These are phyloP conservation scores for Apodemia mormo DNA, from an alignment of 2,888 invertebrate genomes.

Conservation along the genomic window DNA sequence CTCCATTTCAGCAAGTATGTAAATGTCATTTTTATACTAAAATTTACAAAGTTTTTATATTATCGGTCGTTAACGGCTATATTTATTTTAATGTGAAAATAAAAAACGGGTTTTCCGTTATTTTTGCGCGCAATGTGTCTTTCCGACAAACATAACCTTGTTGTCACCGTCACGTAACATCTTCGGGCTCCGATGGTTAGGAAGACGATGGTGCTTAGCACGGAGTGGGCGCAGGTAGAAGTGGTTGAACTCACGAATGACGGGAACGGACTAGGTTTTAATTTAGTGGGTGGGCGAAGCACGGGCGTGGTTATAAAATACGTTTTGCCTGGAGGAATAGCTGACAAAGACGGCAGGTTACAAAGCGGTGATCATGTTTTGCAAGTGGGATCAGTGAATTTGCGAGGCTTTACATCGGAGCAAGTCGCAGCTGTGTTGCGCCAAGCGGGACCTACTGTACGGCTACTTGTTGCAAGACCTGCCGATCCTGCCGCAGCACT, in stretches of 20 bases:
- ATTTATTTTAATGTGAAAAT: slow-evolving; percentile 43
- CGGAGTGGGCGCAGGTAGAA: slow-evolving; percentile 99
- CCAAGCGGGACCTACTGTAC: slow-evolving; percentile 90
- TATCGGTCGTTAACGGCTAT: slow-evolving; percentile 43
- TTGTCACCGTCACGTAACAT: slow-evolving; percentile 70
- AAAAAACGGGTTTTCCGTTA: slow-evolving; percentile 40
- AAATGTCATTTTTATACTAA: slow-evolving; percentile 76
- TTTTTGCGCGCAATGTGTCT: slow-evolving; percentile 49
- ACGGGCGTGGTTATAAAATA: slow-evolving; percentile 99
- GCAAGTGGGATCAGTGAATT: slow-evolving; percentile 96
- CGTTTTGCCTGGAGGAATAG: slow-evolving; percentile 97
- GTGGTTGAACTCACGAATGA: slow-evolving; percentile 98
- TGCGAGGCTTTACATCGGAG: slow-evolving; percentile 98
- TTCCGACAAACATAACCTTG: slow-evolving; percentile 63
- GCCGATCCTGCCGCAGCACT: slow-evolving; percentile 93
- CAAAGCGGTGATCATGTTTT: slow-evolving; percentile 99
- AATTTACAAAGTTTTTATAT: slow-evolving; percentile 54
- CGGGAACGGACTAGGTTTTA: slow-evolving; percentile 98
- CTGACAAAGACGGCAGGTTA: slow-evolving; percentile 96
- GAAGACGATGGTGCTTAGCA: slow-evolving; percentile 91
- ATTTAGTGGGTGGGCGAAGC: slow-evolving; percentile 98
- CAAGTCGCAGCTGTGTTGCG: slow-evolving; percentile 88
- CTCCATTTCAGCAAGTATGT: slow-evolving; percentile 80
- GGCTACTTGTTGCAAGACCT: slow-evolving; percentile 96
- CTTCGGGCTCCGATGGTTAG: slow-evolving; percentile 73